Evolutionary conservation across 2,888 invertebrate species (phyloP), one percentile per base, ranked within the genome.

Genomic region (Drosophila trichaetosa): DNA sequence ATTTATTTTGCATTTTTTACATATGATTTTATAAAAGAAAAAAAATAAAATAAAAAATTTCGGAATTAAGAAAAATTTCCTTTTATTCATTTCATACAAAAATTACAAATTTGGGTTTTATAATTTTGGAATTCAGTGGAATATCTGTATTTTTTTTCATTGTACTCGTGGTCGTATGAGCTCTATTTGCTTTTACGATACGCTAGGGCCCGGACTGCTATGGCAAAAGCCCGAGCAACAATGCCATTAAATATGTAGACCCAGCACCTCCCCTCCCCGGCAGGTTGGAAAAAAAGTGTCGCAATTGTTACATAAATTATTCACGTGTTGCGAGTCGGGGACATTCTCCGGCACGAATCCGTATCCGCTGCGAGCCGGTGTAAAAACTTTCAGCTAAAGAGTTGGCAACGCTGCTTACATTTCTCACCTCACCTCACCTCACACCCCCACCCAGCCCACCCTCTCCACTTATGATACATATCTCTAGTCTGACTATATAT

Each of bases 261-360:
- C 24, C 4, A 13, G 36, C 48, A 18, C 33, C n/a, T 52, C 6
- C 11, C 11, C 27, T 11, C 21, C 8, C 46, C 40, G 8, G 21
- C 49, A 2, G 27, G 31, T 48, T 21, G 46, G 38, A 57, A 87
- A 76, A 87, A 85, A 89, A 85, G 83, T 85, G 90, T 85, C 85
- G 85, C 85, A 85, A 89, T 85, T 85, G 88, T 85, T 88, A 86
- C 88, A 89, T 85, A 89, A 85, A 85, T 85, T 89, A 85, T 85
- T 85, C 85, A 85, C 81, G 80, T 72, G 67, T 36, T 80, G 78
- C 61, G 51, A 70, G 57, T 52, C 57, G 75, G 69, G 59, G 60
- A 63, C 62, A 61, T 72, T 51, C 56, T n/a, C 62, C 69, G 38
- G 61, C 61, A 46, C 21, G 70, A 56, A 40, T 76, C 42, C 60